phyloP scores from a whole-genome alignment of 2,888 invertebrate genomes.

The Ophion obscuratus region DNA sequence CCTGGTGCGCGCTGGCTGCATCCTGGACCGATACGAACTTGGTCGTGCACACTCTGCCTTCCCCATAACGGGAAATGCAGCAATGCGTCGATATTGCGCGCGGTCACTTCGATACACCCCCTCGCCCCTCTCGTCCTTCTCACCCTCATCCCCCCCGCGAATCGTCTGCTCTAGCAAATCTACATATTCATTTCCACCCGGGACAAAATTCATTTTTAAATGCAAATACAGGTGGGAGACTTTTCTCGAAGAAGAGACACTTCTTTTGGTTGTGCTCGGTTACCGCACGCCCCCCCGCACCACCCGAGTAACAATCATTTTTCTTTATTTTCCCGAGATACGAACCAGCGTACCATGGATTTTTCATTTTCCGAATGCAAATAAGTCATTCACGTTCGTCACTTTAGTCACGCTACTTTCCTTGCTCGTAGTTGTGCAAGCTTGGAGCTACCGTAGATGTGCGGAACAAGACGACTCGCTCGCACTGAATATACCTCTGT shows the following conservation, averaged over 20 bases:
- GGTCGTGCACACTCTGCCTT: constrained; percentile 13
- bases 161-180: background rate
- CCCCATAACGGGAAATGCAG: constrained; percentile 27
- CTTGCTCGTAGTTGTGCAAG: background rate
- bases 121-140: constrained; percentile 15
- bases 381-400: constrained; percentile 13
- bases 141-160: background rate
- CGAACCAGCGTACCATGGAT: background rate
- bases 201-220: constrained; percentile 24
- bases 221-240: constrained; percentile 23
- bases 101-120: constrained; percentile 46
- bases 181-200: constrained; percentile 2
- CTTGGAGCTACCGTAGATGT: background rate
- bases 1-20: constrained; percentile 34
- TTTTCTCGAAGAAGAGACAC: background rate
- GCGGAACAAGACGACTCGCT: background rate
- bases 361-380: constrained; percentile 21
- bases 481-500: background rate
- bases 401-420: background rate
- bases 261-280: background rate
- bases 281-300: background rate
- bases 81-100: constrained; percentile 48
- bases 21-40: constrained; percentile 30
- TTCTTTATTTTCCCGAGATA: background rate
- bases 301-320: background rate